Evolutionary conservation across 2,113 vertebrate species (phyloP).

Genomic region (Dromaius novaehollandiae): DNA sequence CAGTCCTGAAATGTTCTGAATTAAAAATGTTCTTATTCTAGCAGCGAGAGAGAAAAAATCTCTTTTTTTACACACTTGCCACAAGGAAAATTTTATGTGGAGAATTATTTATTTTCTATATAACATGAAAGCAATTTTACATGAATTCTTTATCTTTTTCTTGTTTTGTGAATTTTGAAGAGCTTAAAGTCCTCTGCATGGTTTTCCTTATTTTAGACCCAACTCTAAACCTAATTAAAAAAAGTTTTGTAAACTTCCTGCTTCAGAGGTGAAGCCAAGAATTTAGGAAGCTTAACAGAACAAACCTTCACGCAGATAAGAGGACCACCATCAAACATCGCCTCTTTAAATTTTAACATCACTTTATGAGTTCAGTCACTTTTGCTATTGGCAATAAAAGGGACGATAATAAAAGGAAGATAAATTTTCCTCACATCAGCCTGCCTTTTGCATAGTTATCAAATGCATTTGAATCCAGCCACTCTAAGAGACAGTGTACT

Average conservation of each 20-base stretch:
- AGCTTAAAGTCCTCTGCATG: background rate
- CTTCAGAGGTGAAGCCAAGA: background rate
- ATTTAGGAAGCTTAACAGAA: background rate
- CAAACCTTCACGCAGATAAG: background rate
- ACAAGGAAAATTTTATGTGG: background rate
- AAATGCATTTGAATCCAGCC: background rate
- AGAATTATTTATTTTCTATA: background rate
- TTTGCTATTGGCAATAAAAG: background rate
- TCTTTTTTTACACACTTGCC: background rate
- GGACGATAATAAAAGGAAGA: background rate
- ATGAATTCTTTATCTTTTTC: background rate
- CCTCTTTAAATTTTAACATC: background rate
- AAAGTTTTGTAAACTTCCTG: background rate
- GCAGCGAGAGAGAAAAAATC: fast-evolving
- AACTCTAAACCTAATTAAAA: background rate
- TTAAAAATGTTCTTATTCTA: background rate
- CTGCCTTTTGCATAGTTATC: background rate
- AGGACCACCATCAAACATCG: background rate
- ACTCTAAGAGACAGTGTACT: background rate
- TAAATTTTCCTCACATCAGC: background rate
- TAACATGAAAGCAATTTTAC: background rate
- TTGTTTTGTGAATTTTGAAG: background rate
- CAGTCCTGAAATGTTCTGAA: background rate
- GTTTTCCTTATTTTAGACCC: background rate
- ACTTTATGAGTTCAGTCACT: background rate